Percentiles rank a stretch among this genome's conserved stretches.
These are phyloP conservation scores for Drosophila setosimentum DNA, from an alignment of 2,888 invertebrate species.

Conservation along the genomic window DNA sequence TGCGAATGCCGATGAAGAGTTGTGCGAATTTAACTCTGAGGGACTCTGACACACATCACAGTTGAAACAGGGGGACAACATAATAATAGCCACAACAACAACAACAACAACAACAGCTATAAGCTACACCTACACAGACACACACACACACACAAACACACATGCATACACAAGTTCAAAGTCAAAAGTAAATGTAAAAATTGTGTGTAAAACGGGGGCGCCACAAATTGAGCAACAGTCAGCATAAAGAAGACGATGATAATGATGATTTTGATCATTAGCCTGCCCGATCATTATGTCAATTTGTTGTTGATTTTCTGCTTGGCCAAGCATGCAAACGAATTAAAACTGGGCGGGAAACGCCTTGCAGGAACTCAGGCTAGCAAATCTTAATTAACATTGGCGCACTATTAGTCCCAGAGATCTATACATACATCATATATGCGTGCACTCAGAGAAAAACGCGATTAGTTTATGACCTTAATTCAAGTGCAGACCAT, in stretches of 20 bases:
- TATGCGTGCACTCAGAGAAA: background rate
- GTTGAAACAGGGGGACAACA: slow-evolving; percentile 13
- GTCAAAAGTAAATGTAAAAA: slow-evolving; percentile 50
- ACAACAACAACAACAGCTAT: slow-evolving; percentile 22
- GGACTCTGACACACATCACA: slow-evolving; percentile 26
- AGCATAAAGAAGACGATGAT: slow-evolving; percentile 20
- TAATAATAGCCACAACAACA: slow-evolving; percentile 18
- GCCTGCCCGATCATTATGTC: slow-evolving; percentile 64
- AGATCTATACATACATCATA: background rate
- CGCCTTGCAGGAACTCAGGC: slow-evolving; percentile 39
- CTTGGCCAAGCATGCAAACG: slow-evolving; percentile 76
- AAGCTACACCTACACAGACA: slow-evolving; percentile 1
- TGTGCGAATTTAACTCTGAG: slow-evolving; percentile 21
- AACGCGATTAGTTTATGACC: background rate
- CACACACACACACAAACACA: background rate
- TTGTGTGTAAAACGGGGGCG: slow-evolving; percentile 49
- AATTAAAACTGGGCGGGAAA: slow-evolving; percentile 63
- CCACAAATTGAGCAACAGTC: slow-evolving; percentile 49
- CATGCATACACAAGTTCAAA: slow-evolving; percentile 58
- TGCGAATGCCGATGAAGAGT: slow-evolving; percentile 33
- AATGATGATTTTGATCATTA: slow-evolving; percentile 43
- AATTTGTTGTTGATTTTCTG: slow-evolving; percentile 73
- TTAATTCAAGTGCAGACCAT: background rate
- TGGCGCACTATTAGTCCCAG: slow-evolving; percentile 34
- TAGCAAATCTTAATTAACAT: slow-evolving; percentile 73